phyloP scores from a whole-genome alignment of 2,797 vertebrate genomes.

The Pteropus rufus region DNA sequence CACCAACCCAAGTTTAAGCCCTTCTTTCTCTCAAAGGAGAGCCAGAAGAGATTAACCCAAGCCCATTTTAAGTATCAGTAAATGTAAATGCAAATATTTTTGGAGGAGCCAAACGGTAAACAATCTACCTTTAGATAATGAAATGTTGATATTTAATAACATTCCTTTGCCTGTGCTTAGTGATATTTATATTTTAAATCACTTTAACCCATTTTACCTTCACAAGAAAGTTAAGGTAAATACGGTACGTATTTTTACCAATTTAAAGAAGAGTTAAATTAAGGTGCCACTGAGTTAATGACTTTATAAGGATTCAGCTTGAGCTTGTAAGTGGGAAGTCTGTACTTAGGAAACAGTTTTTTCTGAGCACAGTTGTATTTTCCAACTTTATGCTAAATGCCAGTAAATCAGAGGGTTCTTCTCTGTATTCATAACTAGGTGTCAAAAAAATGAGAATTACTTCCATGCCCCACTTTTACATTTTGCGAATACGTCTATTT shows the following conservation, averaged over 20 bases:
- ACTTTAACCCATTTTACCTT: neutral
- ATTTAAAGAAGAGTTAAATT: conserved; percentile 31
- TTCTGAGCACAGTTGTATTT: neutral
- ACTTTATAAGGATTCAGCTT: neutral
- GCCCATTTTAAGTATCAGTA: neutral
- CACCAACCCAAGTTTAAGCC: conserved; percentile 1
- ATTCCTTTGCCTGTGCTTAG: neutral
- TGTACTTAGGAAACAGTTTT: neutral
- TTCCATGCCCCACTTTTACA: neutral
- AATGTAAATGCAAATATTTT: conserved; percentile 9
- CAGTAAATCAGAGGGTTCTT: neutral
- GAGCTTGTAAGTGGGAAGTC: neutral
- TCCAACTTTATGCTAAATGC: neutral
- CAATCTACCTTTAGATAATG: neutral
- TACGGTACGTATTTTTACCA: neutral
- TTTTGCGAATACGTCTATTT: conserved; percentile 3
- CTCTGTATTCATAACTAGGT: neutral
- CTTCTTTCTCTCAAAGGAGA: conserved; percentile 14
- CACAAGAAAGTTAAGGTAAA: neutral
- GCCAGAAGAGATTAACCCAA: neutral
- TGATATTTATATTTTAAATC: conserved; percentile 20
- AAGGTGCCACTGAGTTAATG: neutral
- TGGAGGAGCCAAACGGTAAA: neutral
- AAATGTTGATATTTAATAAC: conserved; percentile 17
- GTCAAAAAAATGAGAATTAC: neutral